Evolutionary conservation across 37 sponge, comb jelly and placozoan species (phyloP), one percentile per base, ranked within the genome.

Genomic region (Chondrosia reniformis): DNA sequence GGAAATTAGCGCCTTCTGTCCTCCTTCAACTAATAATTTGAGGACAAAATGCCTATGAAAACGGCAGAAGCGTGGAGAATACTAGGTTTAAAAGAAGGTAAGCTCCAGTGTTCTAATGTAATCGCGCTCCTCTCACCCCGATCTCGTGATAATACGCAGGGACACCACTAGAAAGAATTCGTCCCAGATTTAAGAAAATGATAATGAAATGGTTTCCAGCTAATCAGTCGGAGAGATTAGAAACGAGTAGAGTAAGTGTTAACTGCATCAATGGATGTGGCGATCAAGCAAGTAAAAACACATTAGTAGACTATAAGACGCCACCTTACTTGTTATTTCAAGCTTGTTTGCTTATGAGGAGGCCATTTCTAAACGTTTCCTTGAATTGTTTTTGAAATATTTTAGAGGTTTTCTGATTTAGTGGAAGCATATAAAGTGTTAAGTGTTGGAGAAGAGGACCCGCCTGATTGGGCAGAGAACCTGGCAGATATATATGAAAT

Each of bases 31-130:
- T n/a, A n/a, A n/a, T n/a, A n/a, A n/a, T n/a, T n/a, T n/a, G n/a
- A n/a, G 52, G 15, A 15, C 52, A 49, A 49, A 39, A 86, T 86
- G 87, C 76, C 78, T 19, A 59, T 86, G 45, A 77, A 77, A 38
- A 76, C 61, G 39, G 37, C 38, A 3, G 81, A 86, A 44, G 87
- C 87, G 21, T 61, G 55, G 7, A 54, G 55, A 25, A 66, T 86
- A 24, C 67, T 86, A 17, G 82, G 81, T 36, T 43, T 86, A 28
- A 62, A 76, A 28, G 87, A 86, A 76, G 87, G 87, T 81, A 44
- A 49, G 79, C 27, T n/a, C 15, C 66, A 19, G 34, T 8, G 17
- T 2, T 4, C n/a, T 75, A 36, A 62, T 58, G 33, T 64, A 10
- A 19, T 64, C 64, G 7, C 55, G 10, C 3, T 52, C 39, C 54